Percentiles rank a stretch among this genome's conserved stretches.
phyloP scores from a whole-genome alignment of 2,888 invertebrate genomes.

The Sisyra terminalis region DNA sequence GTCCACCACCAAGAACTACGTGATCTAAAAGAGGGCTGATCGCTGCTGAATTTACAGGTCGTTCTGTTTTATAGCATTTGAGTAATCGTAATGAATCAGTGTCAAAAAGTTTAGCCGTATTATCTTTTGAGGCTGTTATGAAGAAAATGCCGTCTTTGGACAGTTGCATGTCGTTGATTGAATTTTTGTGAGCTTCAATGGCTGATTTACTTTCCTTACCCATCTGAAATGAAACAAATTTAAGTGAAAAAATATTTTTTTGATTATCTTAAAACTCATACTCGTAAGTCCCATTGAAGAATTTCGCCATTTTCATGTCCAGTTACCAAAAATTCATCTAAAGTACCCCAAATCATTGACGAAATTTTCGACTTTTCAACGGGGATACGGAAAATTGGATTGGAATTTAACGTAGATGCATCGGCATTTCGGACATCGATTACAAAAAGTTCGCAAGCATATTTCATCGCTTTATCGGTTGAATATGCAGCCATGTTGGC shows the following conservation, averaged over 20 bases:
- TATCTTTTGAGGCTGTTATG: slow-evolving; percentile 93
- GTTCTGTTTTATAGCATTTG: slow-evolving; percentile 93
- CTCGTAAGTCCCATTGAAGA: slow-evolving; percentile 82
- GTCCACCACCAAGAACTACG: slow-evolving; percentile 95
- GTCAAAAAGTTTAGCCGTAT: slow-evolving; percentile 90
- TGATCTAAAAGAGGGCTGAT: slow-evolving; percentile 92
- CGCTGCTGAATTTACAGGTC: slow-evolving; percentile 96
- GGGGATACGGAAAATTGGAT: slow-evolving; percentile 63
- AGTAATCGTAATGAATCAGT: slow-evolving; percentile 68
- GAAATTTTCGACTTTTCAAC: slow-evolving; percentile 75
- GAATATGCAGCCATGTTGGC: slow-evolving; percentile 85
- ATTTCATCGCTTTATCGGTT: slow-evolving; percentile 84
- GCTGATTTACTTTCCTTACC: slow-evolving; percentile 59
- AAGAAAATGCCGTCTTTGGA: slow-evolving; percentile 89
- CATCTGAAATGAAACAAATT: slow-evolving; percentile 37
- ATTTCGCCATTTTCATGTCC: slow-evolving; percentile 92
- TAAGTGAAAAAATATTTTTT: no score
- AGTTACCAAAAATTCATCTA: slow-evolving; percentile 82
- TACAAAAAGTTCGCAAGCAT: slow-evolving; percentile 78
- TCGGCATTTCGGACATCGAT: slow-evolving; percentile 68
- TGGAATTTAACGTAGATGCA: slow-evolving; percentile 45
- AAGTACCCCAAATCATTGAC: slow-evolving; percentile 83
- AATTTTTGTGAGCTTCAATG: slow-evolving; percentile 64
- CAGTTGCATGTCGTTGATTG: slow-evolving; percentile 93
- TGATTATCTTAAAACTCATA: slow-evolving; percentile 22